phyloP scores from a whole-genome alignment of 2,797 vertebrate species.

The Melopsittacus undulatus region DNA sequence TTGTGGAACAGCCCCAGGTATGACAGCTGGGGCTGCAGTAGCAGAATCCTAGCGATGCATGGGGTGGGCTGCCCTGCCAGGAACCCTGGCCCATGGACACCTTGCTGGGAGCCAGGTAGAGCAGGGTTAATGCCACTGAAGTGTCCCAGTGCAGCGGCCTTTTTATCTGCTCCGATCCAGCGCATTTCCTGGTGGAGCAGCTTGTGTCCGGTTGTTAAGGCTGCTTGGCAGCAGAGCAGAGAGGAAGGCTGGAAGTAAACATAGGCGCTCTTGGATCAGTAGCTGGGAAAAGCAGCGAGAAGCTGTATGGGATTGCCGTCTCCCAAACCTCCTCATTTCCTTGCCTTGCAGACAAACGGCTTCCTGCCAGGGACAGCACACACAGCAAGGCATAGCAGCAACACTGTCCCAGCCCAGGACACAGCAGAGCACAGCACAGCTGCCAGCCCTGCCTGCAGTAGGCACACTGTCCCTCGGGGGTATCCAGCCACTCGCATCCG shows the following conservation, averaged over 20 bases:
- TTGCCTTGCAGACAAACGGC: slow-evolving; percentile 31
- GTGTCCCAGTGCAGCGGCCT: neutral
- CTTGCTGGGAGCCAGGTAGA: neutral
- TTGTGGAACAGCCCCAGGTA: neutral
- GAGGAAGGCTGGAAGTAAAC: slow-evolving; percentile 74
- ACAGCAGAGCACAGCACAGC: rapidly evolving
- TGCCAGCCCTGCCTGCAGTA: neutral
- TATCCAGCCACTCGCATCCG: neutral
- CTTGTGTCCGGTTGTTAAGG: slow-evolving; percentile 23
- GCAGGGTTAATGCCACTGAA: slow-evolving; percentile 9
- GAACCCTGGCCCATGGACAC: rapidly evolving
- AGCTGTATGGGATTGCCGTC: slow-evolving; percentile 27
- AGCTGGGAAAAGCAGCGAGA: slow-evolving; percentile 57
- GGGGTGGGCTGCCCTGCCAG: neutral
- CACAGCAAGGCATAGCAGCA: neutral
- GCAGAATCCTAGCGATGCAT: rapidly evolving
- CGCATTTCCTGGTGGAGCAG: slow-evolving; percentile 42
- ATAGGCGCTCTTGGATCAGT: slow-evolving; percentile 46
- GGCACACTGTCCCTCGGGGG: neutral
- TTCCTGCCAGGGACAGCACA: slow-evolving; percentile 58
- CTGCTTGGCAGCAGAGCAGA: slow-evolving; percentile 43
- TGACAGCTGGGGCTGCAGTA: rapidly evolving
- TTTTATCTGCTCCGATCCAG: slow-evolving; percentile 9
- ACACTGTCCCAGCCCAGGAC: neutral
- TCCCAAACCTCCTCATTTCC: slow-evolving; percentile 49